Conservation (phyloP, 1,140 invertebrate genomes). For the Nymphalis io region DNA sequence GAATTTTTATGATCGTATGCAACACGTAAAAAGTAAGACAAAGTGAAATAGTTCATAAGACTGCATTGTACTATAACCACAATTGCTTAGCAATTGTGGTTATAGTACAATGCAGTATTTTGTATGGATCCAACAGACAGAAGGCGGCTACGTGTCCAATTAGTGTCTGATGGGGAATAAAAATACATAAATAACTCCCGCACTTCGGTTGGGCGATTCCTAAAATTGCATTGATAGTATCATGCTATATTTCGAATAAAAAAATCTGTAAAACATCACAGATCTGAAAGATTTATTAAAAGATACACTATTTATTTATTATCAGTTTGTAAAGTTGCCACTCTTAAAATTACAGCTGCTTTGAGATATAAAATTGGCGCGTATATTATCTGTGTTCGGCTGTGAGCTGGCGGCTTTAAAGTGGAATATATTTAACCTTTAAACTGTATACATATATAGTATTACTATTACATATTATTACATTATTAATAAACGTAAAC, state of each 20-base stretch:
- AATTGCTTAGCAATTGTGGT: neutral
- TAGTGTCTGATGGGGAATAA: neutral
- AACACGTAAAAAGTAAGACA: neutral
- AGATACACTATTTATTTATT: no score
- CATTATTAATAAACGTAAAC: no score
- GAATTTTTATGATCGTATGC: neutral
- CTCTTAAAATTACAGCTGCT: no score
- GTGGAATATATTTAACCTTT: no score
- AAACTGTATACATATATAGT: no score
- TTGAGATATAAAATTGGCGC: no score
- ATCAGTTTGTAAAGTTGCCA: no score
- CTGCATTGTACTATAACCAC: no score
- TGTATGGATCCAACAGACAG: neutral
- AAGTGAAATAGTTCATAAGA: neutral
- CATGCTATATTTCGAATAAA: neutral
- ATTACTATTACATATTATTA: no score
- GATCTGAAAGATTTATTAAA: neutral
- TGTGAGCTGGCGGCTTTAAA: no score
- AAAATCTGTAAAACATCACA: neutral
- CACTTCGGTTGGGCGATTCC: neutral
- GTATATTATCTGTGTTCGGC: no score
- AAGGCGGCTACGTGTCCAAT: neutral
- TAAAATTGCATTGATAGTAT: neutral
- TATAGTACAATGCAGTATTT: neutral
- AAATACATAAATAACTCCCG: conserved; percentile 9